A percentile compares a stretch with the other conserved stretches of the same genome.
Conservation (phyloP, 1,140 invertebrate genomes). For the Arion vulgaris region DNA sequence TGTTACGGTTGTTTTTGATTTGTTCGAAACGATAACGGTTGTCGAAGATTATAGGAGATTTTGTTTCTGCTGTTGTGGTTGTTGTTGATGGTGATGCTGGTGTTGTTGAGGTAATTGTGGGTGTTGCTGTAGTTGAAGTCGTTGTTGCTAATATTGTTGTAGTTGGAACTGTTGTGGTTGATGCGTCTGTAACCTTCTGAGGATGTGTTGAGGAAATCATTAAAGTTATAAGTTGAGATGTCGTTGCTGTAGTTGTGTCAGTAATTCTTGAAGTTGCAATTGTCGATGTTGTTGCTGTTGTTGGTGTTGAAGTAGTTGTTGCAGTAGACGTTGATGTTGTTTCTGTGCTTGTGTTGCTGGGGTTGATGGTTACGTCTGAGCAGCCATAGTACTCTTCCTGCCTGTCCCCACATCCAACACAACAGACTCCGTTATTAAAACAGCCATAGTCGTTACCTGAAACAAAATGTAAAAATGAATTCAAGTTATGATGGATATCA, state of each 20-base stretch:
- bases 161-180: not conserved
- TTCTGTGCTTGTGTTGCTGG: not conserved
- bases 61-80: no score
- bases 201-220: not conserved
- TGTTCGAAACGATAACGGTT: no score
- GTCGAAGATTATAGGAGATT: no score
- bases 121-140: not conserved
- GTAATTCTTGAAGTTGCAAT: not conserved
- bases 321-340: not conserved
- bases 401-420: conserved; percentile 47
- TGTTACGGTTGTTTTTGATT: no score
- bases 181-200: not conserved
- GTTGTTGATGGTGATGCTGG: no score
- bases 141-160: not conserved
- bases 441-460: conserved; percentile 47
- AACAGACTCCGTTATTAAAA: conserved; percentile 17
- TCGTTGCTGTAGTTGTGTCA: not conserved
- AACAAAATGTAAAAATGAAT: no score
- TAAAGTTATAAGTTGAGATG: not conserved
- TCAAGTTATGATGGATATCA: no score
- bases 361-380: conserved; percentile 50
- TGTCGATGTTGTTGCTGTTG: not conserved
- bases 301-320: not conserved
- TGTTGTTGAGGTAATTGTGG: not conserved
- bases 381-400: conserved; percentile 60